Conservation (phyloP, 2,888 invertebrate species). For the Eucera pruinosa region DNA sequence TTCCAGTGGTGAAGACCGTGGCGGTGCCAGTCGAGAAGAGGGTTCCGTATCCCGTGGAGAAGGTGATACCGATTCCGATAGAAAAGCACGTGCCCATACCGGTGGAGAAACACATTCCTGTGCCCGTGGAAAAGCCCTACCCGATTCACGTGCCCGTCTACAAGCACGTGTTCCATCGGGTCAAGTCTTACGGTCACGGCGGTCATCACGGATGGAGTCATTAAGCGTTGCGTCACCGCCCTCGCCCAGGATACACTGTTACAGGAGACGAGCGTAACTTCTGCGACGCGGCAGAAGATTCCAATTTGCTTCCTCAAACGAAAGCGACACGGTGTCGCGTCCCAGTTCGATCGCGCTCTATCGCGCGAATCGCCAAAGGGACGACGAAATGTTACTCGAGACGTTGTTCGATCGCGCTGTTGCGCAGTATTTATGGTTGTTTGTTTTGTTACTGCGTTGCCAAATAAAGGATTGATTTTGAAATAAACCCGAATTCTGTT, state of each 20-base stretch:
- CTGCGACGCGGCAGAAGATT: neutral
- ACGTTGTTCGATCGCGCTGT: neutral
- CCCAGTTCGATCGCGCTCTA: neutral
- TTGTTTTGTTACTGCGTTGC: slow-evolving; percentile 50
- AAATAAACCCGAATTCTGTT: neutral
- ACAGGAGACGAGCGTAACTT: neutral
- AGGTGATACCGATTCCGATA: slow-evolving; percentile 88
- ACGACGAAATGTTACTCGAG: neutral
- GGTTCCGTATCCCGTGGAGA: slow-evolving; percentile 89
- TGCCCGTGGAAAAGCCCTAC: slow-evolving; percentile 88
- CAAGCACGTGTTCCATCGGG: slow-evolving; percentile 89
- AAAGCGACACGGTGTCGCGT: neutral
- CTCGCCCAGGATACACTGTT: neutral
- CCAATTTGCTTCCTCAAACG: neutral
- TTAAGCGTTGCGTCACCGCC: slow-evolving; percentile 15
- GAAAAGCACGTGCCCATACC: slow-evolving; percentile 89
- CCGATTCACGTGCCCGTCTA: slow-evolving; percentile 90
- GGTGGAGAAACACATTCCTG: slow-evolving; percentile 88
- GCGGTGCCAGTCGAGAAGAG: slow-evolving; percentile 89
- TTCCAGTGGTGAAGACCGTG: slow-evolving; percentile 89
- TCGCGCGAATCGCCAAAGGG: neutral
- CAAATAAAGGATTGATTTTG: slow-evolving; percentile 64
- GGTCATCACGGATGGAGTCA: slow-evolving; percentile 58
- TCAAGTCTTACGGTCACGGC: slow-evolving; percentile 84
- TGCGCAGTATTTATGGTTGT: slow-evolving; percentile 47